Percentiles rank a stretch among this genome's conserved stretches.
phyloP scores from a whole-genome alignment of 2,888 invertebrate species.

The Vesta saturnalis region DNA sequence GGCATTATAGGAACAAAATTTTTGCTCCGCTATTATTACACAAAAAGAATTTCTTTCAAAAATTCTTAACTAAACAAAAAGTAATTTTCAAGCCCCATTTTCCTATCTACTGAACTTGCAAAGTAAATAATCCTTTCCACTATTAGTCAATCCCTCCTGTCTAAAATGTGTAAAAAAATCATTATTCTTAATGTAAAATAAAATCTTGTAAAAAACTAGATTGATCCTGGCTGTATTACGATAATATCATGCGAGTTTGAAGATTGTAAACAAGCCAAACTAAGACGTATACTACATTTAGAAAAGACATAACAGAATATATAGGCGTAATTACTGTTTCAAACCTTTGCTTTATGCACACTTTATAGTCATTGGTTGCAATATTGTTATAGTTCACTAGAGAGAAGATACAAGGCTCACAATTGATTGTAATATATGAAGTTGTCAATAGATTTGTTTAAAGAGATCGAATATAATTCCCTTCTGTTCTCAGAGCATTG shows the following conservation, averaged over 20 bases:
- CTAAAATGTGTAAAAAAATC: background rate
- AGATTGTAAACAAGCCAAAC: background rate
- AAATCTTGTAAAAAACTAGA: background rate
- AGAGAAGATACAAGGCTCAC: too few relatives aligned
- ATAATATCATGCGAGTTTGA: background rate
- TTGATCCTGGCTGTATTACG: background rate
- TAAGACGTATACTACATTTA: too few relatives aligned
- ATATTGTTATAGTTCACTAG: too few relatives aligned
- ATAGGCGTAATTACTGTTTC: too few relatives aligned
- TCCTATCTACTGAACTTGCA: background rate
- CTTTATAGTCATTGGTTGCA: too few relatives aligned
- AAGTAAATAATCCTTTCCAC: conserved; percentile 11
- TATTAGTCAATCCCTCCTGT: conserved; percentile 6
- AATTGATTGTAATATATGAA: too few relatives aligned
- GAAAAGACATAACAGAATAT: too few relatives aligned
- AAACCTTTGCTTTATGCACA: too few relatives aligned
- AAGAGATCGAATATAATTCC: too few relatives aligned
- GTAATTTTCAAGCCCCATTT: conserved; percentile 9
- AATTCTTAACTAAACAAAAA: background rate
- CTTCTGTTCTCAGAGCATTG: too few relatives aligned
- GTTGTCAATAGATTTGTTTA: too few relatives aligned
- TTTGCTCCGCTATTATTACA: background rate
- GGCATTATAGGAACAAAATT: too few relatives aligned
- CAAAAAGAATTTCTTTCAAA: background rate
- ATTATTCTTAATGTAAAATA: conserved; percentile 7